Evolutionary conservation across 1,140 invertebrate species (phyloP), one percentile per base, ranked within the genome.

Genomic region (Sminthurides bifidus): DNA sequence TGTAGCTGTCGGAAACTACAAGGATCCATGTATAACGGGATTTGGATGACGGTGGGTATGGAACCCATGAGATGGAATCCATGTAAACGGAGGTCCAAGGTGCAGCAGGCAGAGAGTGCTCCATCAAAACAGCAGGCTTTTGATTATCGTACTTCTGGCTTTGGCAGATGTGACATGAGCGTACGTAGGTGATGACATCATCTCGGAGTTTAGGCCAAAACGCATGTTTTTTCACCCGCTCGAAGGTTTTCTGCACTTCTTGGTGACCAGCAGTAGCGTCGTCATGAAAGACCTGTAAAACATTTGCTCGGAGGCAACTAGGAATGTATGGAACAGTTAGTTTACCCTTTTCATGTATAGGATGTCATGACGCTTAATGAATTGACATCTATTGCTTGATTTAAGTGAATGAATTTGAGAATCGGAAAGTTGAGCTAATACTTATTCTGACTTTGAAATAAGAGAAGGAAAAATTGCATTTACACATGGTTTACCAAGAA

Each of bases 61-160:
- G 73, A 15, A 69, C 68, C n/a, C n/a, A n/a, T n/a, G n/a, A n/a
- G 10, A 74, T 64, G 0, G 78, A 65, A 63, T 78, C 76, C 0
- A 77, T 56, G 60, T 78, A 71, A 0, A 77, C 59, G 52, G 74
- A 69, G 1, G 62, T 38, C 50, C 76, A 75, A 0, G 69, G 27
- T 0, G 27, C 12, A 0, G 54, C 26, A 0, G 50, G 37, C n/a
- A n/a, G 50, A 12, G 45, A 38, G 3, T 44, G 45, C 5, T 23
- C 19, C 52, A 54, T 54, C 21, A 49, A 17, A 8, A 43, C 57
- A 1, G 37, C 1, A 0, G 48, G 27, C 19, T 52, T 38, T 6
- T 35, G 3, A 40, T 57, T 51, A 10, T 40, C 30, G 35, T 45
- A 45, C 37, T 58, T 58, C 1, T 38, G 45, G 5, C 55, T 3